A percentile compares a stretch with the other conserved stretches of the same genome.
These are phyloP conservation scores for Pocillopora damicornis DNA, from an alignment of 64 coral and sea anemone genomes.

Conservation along the genomic window DNA sequence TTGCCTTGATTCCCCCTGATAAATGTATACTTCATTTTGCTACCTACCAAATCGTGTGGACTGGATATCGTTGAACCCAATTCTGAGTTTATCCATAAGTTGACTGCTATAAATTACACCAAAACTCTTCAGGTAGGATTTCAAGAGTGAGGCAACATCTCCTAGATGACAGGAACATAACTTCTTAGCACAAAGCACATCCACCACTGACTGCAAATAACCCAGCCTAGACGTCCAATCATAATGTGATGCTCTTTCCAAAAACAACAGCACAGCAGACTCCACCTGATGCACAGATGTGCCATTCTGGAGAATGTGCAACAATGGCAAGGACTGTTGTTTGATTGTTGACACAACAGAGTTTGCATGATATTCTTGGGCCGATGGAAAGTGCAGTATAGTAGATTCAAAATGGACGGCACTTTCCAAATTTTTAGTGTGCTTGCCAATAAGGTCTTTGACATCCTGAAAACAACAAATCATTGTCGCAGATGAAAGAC, in stretches of 20 bases:
- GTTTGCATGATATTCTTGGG: slow-evolving; percentile 12
- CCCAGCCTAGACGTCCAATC: slow-evolving; percentile 50
- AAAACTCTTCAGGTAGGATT: background rate
- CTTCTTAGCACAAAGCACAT: background rate
- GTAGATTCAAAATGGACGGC: background rate
- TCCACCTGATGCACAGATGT: background rate
- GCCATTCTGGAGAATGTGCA: slow-evolving; percentile 19
- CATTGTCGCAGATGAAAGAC: background rate
- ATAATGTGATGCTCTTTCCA: slow-evolving; percentile 32
- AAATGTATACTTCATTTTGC: background rate
- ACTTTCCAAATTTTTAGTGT: background rate
- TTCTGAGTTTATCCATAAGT: slow-evolving; percentile 3
- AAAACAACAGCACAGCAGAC: slow-evolving; percentile 30
- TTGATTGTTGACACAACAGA: slow-evolving; percentile 42
- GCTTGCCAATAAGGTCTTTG: slow-evolving; percentile 7
- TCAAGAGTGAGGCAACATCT: background rate
- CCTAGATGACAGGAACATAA: background rate
- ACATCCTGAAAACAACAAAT: background rate
- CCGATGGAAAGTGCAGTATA: slow-evolving; percentile 26
- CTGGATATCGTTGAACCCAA: background rate
- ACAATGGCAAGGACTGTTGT: slow-evolving; percentile 27
- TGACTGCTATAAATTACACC: background rate
- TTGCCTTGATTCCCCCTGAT: background rate
- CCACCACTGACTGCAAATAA: slow-evolving; percentile 26
- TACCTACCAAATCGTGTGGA: slow-evolving; percentile 30